Evolutionary conservation across 2,888 invertebrate genomes (phyloP), one percentile per base, ranked within the genome.

Genomic region (Podotricha telesiphe): DNA sequence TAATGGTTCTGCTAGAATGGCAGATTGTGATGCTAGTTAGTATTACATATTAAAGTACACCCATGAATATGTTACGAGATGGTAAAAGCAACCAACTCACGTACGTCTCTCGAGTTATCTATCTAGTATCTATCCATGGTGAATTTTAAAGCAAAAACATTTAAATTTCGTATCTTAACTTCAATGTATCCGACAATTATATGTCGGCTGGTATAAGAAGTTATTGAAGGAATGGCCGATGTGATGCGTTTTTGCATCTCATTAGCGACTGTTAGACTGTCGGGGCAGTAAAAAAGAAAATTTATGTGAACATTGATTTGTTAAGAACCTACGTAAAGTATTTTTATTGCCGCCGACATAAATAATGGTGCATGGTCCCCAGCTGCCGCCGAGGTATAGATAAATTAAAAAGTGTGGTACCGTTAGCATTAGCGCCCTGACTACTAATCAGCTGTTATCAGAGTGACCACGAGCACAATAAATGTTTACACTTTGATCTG

Each of bases 361-460:
- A 68, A 45, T 53, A 62, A 63, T 62, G 62, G 61, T 34, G 53
- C 47, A 42, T 45, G 15, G 47, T 17, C 61, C 17, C 20, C 53
- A 55, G 66, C 40, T 64, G 68, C 75, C 59, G 51, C 45, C 79
- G 77, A 77, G 78, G 80, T 77, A 75, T 76, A 73, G 74, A 77
- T 80, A 82, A 83, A 86, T 87, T 86, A 84, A 81, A 83, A 67
- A 73, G 65, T 55, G 19, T 51, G 51, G 47, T 67, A 75, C 77
- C 73, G 77, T 76, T 78, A 77, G 75, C 72, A 75, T 73, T 73
- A 79, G 75, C 76, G 78, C 77, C 74, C 75, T 72, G 82, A 83
- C 83, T 81, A 79, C 82, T 80, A 80, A 82, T 81, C 78, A 80
- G 78, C 72, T 79, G 77, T 83, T 86, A 86, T 86, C 82, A 80